These are phyloP conservation scores for Rhinoderma darwinii DNA, from an alignment of 2,113 vertebrate species.

Conservation along the genomic window DNA sequence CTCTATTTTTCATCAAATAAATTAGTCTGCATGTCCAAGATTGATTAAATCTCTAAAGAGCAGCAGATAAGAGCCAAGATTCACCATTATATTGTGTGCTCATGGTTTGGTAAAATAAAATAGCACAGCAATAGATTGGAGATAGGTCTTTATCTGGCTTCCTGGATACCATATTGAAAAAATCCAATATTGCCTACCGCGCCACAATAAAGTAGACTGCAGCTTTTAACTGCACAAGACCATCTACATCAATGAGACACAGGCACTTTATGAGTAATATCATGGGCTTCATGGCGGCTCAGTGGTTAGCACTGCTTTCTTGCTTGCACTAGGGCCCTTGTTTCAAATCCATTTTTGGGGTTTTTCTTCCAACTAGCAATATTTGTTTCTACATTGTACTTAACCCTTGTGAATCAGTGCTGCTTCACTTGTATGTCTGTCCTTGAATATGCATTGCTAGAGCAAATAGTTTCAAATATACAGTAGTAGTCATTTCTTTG, in stretches of 20 bases:
- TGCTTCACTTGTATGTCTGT: no score
- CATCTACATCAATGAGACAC: neutral
- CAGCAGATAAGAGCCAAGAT: neutral
- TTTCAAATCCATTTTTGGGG: no score
- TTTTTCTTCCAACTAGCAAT: no score
- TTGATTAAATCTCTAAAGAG: neutral
- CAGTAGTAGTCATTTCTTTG: no score
- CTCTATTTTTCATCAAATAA: constrained; percentile 6
- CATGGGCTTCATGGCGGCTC: neutral
- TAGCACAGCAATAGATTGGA: neutral
- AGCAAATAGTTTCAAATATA: no score
- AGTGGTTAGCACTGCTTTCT: no score
- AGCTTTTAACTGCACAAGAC: neutral
- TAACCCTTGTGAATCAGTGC: no score
- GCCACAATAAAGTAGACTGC: neutral
- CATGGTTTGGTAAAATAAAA: neutral
- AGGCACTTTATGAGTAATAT: neutral
- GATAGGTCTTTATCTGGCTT: neutral
- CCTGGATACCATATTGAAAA: neutral
- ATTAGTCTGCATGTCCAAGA: neutral
- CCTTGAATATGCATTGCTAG: no score
- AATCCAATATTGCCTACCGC: neutral
- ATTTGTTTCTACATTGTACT: no score
- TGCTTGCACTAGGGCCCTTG: no score
- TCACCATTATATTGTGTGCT: neutral